phyloP scores from a whole-genome alignment of 2,888 invertebrate genomes.

The Elaeidobius kamerunicus region DNA sequence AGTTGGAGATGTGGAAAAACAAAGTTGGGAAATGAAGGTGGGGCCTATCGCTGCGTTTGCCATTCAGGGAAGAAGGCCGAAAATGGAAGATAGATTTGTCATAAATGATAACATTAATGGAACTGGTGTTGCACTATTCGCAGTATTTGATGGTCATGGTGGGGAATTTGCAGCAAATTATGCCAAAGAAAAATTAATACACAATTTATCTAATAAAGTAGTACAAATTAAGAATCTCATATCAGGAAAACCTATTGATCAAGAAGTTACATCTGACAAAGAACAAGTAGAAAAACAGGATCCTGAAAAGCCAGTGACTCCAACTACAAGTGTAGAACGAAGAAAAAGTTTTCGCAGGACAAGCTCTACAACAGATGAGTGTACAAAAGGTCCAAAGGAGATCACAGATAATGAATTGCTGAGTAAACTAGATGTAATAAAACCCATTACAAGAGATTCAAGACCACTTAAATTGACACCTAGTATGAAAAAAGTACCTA shows the following conservation, averaged over 20 bases:
- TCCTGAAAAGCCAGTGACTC: conserved; percentile 45
- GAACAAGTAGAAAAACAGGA: conserved; percentile 53
- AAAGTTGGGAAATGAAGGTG: conserved; percentile 75
- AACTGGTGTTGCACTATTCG: conserved; percentile 84
- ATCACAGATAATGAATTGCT: conserved; percentile 68
- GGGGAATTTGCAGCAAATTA: conserved; percentile 94
- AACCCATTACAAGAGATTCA: conserved; percentile 60
- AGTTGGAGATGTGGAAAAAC: conserved; percentile 52
- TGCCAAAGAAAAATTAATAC: conserved; percentile 83
- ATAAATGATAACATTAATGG: conserved; percentile 81
- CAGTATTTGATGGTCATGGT: conserved; percentile 94
- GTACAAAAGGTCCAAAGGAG: conserved; percentile 49
- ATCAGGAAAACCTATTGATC: conserved; percentile 53
- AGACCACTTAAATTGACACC: conserved; percentile 52
- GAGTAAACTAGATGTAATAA: conserved; percentile 58
- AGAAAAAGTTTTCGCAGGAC: conserved; percentile 68
- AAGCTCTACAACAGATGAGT: conserved; percentile 54
- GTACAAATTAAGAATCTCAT: conserved; percentile 68
- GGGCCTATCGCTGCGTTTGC: conserved; percentile 82
- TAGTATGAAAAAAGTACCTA: conserved; percentile 51
- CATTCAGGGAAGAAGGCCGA: conserved; percentile 82
- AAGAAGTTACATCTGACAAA: conserved; percentile 39
- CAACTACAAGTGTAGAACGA: conserved; percentile 50
- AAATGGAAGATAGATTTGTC: conserved; percentile 94
- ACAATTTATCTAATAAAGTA: conserved; percentile 74